phyloP scores from a whole-genome alignment of 2,888 invertebrate species.

The Pharmacophagus antenor region DNA sequence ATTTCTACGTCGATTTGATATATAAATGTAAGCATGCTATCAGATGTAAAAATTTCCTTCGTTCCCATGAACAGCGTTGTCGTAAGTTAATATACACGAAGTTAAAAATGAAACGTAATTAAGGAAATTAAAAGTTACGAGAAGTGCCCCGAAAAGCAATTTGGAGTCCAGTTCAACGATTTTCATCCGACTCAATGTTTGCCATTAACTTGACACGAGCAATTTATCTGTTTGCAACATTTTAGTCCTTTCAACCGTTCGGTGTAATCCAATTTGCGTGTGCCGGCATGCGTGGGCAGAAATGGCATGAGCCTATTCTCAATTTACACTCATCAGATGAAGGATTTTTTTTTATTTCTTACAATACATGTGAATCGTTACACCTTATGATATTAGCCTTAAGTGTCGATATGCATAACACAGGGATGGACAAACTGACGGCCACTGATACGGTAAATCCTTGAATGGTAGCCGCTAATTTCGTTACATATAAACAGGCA shows the following conservation, averaged over 20 bases:
- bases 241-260: constrained; percentile 49
- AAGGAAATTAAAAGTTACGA: neutral
- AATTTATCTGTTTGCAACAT: constrained; percentile 47
- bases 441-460: no score
- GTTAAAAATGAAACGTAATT: neutral
- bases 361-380: neutral
- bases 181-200: constrained; percentile 39
- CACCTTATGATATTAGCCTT: no score
- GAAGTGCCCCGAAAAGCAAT: constrained; percentile 21
- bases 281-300: constrained; percentile 43
- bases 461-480: no score
- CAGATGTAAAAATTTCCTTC: neutral
- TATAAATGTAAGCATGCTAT: no score
- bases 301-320: constrained; percentile 41
- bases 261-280: constrained; percentile 54
- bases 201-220: constrained; percentile 45
- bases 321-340: constrained; percentile 40
- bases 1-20: no score
- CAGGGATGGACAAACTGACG: no score
- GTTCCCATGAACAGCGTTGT: neutral
- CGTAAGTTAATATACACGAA: neutral
- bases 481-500: no score
- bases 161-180: constrained; percentile 28
- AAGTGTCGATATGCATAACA: no score
- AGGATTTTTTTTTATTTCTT: neutral